Evolutionary conservation across 2,113 vertebrate species (phyloP).

Genomic region (Dicentrarchus labrax): DNA sequence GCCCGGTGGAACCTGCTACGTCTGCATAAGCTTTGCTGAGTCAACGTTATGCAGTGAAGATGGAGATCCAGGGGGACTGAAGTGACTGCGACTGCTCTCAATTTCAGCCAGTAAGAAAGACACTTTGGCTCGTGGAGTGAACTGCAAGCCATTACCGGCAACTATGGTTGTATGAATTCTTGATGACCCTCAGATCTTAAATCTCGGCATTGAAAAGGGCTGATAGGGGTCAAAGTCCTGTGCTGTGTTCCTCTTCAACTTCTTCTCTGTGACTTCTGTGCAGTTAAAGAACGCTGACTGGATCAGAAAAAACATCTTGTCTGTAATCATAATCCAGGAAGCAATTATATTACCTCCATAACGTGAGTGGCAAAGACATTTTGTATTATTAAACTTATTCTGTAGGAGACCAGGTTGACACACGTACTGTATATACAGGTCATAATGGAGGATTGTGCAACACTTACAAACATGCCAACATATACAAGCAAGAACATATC

Average conservation of each 20-base stretch:
- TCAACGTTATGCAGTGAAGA: too few relatives aligned
- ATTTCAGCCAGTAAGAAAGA: too few relatives aligned
- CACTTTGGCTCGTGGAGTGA: too few relatives aligned
- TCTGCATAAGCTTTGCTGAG: neutral
- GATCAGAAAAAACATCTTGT: neutral
- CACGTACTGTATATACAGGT: neutral
- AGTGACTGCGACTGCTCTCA: too few relatives aligned
- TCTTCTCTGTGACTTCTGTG: neutral
- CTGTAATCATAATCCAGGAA: neutral
- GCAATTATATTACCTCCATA: neutral
- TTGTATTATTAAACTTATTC: neutral
- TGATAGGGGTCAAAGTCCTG: neutral
- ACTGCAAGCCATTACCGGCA: neutral
- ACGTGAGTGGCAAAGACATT: neutral
- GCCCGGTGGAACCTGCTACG: too few relatives aligned
- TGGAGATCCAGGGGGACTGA: too few relatives aligned
- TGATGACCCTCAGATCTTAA: neutral
- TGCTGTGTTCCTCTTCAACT: too few relatives aligned
- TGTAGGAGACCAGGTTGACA: neutral
- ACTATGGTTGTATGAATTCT: neutral
- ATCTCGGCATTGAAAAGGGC: neutral
- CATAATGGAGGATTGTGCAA: too few relatives aligned
- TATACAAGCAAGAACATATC: too few relatives aligned
- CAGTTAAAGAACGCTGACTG: neutral
- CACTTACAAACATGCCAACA: neutral